Conservation (phyloP, 2,797 vertebrate species). For the Scolopax bukidnonensis region DNA sequence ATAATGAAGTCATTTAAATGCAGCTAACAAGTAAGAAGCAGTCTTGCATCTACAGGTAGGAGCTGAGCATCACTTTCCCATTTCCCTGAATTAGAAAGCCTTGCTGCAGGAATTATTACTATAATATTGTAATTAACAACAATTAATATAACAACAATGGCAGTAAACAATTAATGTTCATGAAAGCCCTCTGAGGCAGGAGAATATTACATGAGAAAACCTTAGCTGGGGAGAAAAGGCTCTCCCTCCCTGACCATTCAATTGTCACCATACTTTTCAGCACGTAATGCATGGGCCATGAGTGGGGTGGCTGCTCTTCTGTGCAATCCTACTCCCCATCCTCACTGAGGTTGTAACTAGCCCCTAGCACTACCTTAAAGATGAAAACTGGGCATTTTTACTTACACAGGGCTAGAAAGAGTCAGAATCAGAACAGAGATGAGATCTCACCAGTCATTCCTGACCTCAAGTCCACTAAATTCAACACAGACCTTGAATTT, state of each 20-base stretch:
- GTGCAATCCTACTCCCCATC: neutral
- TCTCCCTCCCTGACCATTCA: neutral
- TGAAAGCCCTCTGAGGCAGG: neutral
- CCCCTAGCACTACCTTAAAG: neutral
- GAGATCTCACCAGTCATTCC: neutral
- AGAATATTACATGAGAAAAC: neutral
- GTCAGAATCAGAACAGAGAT: neutral
- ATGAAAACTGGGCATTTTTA: neutral
- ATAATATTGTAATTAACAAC: neutral
- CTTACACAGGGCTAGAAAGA: neutral
- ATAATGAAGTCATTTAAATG: neutral
- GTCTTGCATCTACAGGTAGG: neutral
- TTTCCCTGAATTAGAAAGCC: neutral
- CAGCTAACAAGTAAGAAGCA: neutral
- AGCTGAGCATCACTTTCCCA: neutral
- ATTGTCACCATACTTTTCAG: neutral
- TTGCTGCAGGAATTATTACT: neutral
- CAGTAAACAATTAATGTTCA: neutral
- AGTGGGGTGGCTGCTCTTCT: neutral
- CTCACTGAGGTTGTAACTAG: neutral
- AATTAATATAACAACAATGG: neutral
- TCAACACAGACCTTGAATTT: neutral
- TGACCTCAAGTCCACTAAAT: neutral
- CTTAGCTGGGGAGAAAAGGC: neutral
- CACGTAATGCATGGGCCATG: rapidly evolving